Evolutionary conservation across 1,140 invertebrate genomes (phyloP), one percentile per base, ranked within the genome.

Genomic region (Drosophila sucinea): DNA sequence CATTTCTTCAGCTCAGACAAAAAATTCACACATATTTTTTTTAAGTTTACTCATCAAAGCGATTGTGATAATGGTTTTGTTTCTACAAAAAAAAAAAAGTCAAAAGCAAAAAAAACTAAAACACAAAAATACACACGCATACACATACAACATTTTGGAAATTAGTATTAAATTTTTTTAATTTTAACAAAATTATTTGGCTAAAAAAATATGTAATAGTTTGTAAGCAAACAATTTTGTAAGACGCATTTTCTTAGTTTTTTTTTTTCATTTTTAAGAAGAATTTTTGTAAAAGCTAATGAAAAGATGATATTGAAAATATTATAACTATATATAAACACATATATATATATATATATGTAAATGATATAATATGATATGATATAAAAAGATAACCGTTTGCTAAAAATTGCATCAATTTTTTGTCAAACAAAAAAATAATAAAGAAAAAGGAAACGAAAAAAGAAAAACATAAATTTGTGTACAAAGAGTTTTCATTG

Each of bases 61-160:
- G 80, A 91, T 91, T 91, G 90, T 91, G 90, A 91, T 91, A 91
- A 91, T 77, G 78, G 78, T 90, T 90, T 90, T 90, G 80, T 90
- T 90, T 87, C 84, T 75, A 79, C 54, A 69, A 54, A 62, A 41
- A 29, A 73, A 74, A 69, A 38, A n/a, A 56, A 56, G 17, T 35
- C 23, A 10, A 66, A 57, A 25, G 60, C 7, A 71, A 67, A 70
- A 70, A 55, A 55, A 60, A 60, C 55, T 17, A 33, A 67, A 38
- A 62, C 67, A 63, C 62, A 73, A 47, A 67, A 56, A 75, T 32
- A 63, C 35, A 58, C 68, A 67, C 25, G 40, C 41, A 60, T 41
- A 66, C 41, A 65, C 63, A 69, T 44, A 73, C 38, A 75, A 81
- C 81, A 81, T 75, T 81, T 77, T 72, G 8, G 35, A 72, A 35